A percentile compares a stretch with the other conserved stretches of the same genome.
phyloP scores from a whole-genome alignment of 2,797 vertebrate genomes.

The Gymnothorax javanicus region DNA sequence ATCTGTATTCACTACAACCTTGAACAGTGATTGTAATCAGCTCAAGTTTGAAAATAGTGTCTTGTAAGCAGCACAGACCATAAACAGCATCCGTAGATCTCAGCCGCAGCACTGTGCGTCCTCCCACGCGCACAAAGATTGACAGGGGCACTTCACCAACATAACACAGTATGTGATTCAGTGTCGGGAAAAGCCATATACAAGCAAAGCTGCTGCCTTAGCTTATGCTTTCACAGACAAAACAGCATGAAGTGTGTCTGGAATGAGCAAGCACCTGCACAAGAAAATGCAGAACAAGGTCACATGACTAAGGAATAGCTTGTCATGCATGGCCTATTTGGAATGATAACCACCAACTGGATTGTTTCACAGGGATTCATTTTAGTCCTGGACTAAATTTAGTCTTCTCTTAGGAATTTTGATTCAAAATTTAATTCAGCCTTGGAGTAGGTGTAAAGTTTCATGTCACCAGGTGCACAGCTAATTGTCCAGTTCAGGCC shows the following conservation, averaged over 20 bases:
- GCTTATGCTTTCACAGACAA: neutral
- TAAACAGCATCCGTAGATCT: neutral
- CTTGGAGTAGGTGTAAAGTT: too few relatives aligned
- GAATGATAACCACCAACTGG: neutral
- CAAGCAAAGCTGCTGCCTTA: slow-evolving; percentile 3
- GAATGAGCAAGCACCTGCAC: neutral
- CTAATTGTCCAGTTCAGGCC: too few relatives aligned
- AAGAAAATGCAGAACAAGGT: neutral
- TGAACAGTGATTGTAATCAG: too few relatives aligned
- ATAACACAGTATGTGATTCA: slow-evolving; percentile 8
- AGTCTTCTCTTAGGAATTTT: too few relatives aligned
- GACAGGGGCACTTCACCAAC: slow-evolving; percentile 17
- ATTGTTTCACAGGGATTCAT: neutral
- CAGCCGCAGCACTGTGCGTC: neutral
- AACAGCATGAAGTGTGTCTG: neutral
- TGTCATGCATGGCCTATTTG: too few relatives aligned
- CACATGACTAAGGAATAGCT: neutral
- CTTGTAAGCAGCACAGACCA: too few relatives aligned
- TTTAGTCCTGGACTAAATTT: neutral
- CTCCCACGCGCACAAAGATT: slow-evolving; percentile 20
- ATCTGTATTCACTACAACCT: too few relatives aligned
- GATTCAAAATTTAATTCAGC: too few relatives aligned
- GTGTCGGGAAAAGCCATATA: neutral
- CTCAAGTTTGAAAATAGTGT: too few relatives aligned
- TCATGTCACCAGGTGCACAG: too few relatives aligned